phyloP scores from a whole-genome alignment of 37 sponge, comb jelly and placozoan genomes.

The Tethya wilhelma region DNA sequence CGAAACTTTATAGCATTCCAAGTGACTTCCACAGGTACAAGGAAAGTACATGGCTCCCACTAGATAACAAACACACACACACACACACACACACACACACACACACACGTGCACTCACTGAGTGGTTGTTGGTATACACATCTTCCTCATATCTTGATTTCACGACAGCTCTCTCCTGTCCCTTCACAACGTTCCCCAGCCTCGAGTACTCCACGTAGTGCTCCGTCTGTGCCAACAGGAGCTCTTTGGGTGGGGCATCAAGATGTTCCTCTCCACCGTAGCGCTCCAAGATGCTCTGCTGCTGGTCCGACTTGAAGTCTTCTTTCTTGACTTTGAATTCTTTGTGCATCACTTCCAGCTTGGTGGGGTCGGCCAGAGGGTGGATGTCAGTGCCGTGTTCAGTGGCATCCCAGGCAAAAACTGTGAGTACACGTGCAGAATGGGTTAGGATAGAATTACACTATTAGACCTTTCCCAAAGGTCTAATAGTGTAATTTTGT shows the following conservation, averaged over 20 bases:
- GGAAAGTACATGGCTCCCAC: background rate
- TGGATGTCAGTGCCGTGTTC: conserved; percentile 95
- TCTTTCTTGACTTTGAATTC: conserved; percentile 86
- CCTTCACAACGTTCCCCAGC: conserved; percentile 85
- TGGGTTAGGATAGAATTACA: too few relatives aligned
- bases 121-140: conserved; percentile 89
- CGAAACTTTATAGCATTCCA: too few relatives aligned
- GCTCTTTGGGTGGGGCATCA: conserved; percentile 91
- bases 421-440: conserved; percentile 20
- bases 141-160: conserved; percentile 98
- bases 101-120: conserved; percentile 37
- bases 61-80: background rate
- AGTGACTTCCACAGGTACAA: too few relatives aligned
- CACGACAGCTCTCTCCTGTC: conserved; percentile 92
- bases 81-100: conserved; percentile 1
- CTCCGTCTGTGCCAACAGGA: conserved; percentile 94
- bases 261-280: conserved; percentile 98
- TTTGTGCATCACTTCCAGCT: conserved; percentile 90
- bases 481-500: too few relatives aligned
- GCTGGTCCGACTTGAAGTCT: conserved; percentile 78
- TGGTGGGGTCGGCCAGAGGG: conserved; percentile 96
- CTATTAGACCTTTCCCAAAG: too few relatives aligned
- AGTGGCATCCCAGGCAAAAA: conserved; percentile 99
- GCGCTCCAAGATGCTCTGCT: conserved; percentile 78
- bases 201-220: conserved; percentile 96